These are phyloP conservation scores for Drosophila bocqueti DNA, from an alignment of 1,140 invertebrate genomes.

Conservation along the genomic window DNA sequence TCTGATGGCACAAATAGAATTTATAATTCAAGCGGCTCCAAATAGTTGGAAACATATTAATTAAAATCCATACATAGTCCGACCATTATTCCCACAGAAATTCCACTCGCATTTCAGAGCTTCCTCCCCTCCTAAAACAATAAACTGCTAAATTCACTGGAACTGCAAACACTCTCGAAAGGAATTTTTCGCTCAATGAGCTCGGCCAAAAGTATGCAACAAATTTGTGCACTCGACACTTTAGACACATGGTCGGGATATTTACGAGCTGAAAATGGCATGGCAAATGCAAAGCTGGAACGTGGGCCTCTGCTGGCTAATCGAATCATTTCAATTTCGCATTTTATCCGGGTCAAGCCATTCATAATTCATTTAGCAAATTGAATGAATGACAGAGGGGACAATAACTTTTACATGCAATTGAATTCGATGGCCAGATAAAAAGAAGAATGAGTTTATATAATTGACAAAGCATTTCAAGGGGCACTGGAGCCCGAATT, in stretches of 20 bases:
- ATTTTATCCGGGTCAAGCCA: slow-evolving; percentile 24
- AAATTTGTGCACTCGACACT: slow-evolving; percentile 36
- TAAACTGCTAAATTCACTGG: slow-evolving; percentile 41
- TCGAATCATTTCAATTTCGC: slow-evolving; percentile 31
- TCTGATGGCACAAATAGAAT: slow-evolving; percentile 35
- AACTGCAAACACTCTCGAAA: slow-evolving; percentile 1
- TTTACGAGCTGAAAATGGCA: slow-evolving; percentile 9
- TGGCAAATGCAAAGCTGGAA: background rate
- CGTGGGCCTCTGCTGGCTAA: slow-evolving; percentile 9
- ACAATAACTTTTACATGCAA: slow-evolving; percentile 36
- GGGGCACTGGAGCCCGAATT: slow-evolving; percentile 12
- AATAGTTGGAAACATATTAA: slow-evolving; percentile 37
- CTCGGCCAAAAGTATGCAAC: slow-evolving; percentile 23
- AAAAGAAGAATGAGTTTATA: slow-evolving; percentile 11
- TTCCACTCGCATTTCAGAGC: slow-evolving; percentile 17
- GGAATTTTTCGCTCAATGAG: slow-evolving; percentile 14
- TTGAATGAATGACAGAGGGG: slow-evolving; percentile 30
- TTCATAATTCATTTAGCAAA: slow-evolving; percentile 37
- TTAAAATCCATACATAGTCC: slow-evolving; percentile 24
- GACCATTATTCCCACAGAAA: slow-evolving; percentile 5
- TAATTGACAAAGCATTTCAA: slow-evolving; percentile 37
- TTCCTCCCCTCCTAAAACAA: slow-evolving; percentile 2
- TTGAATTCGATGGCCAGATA: slow-evolving; percentile 36
- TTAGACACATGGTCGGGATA: slow-evolving; percentile 3
- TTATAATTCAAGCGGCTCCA: slow-evolving; percentile 13